A percentile compares a stretch with the other conserved stretches of the same genome.
phyloP scores from a whole-genome alignment of 2,888 invertebrate genomes.

The Gymnocheta viridis region DNA sequence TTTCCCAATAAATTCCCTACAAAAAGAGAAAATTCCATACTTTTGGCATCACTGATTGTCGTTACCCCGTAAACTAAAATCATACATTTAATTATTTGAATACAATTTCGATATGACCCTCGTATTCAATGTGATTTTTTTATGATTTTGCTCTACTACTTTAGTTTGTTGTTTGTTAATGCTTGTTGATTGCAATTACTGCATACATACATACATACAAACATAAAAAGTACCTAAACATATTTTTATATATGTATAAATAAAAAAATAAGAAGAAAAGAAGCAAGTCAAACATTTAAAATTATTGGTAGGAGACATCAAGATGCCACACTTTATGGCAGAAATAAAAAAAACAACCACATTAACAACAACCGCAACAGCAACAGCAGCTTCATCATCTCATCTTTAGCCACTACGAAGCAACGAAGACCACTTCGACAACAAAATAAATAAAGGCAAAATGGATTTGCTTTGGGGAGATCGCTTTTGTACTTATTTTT shows the following conservation, averaged over 20 bases:
- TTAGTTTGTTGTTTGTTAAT: slow-evolving; percentile 47
- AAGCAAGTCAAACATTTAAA: slow-evolving; percentile 57
- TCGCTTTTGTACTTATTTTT: no score
- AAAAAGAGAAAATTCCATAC: no score
- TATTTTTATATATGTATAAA: neutral
- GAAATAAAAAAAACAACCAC: slow-evolving; percentile 30
- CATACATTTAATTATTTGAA: neutral
- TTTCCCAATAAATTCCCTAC: no score
- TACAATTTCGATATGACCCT: neutral
- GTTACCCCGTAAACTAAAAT: no score
- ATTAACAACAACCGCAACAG: slow-evolving; percentile 18
- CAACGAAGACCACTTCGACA: slow-evolving; percentile 23
- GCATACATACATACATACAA: neutral
- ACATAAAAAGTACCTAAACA: slow-evolving; percentile 5
- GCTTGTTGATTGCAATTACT: slow-evolving; percentile 36
- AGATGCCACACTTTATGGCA: slow-evolving; percentile 70
- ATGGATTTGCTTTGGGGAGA: slow-evolving; percentile 58
- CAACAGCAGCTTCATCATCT: slow-evolving; percentile 34
- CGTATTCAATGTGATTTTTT: slow-evolving; percentile 18
- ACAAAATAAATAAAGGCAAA: slow-evolving; percentile 43
- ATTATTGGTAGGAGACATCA: slow-evolving; percentile 70
- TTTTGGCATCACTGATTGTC: no score
- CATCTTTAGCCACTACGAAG: slow-evolving; percentile 39
- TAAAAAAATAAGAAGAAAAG: neutral
- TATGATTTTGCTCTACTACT: slow-evolving; percentile 57